A percentile compares a stretch with the other conserved stretches of the same genome.
phyloP scores from a whole-genome alignment of 2,888 invertebrate genomes.

The Lathronympha strigana region DNA sequence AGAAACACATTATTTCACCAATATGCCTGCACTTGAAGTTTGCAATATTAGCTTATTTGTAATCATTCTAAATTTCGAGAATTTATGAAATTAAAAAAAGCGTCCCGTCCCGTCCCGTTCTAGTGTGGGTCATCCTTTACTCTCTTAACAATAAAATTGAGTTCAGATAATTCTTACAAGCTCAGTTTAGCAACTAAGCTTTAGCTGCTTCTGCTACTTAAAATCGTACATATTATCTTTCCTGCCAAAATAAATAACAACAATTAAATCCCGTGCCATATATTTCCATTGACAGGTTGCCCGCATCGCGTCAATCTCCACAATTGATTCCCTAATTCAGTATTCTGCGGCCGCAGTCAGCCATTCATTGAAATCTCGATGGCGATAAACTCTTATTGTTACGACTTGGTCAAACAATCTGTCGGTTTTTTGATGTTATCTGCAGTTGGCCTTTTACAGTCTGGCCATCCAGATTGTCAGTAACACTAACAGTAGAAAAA shows the following conservation, averaged over 20 bases:
- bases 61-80: too few relatives aligned
- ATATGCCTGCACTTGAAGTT: too few relatives aligned
- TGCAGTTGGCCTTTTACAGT: constrained; percentile 38
- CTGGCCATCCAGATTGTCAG: constrained; percentile 7
- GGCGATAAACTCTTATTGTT: constrained; percentile 53
- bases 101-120: too few relatives aligned
- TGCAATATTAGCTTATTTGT: too few relatives aligned
- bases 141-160: too few relatives aligned
- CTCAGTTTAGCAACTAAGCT: too few relatives aligned
- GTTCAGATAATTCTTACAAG: too few relatives aligned
- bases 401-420: constrained; percentile 29
- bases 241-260: constrained; percentile 12
- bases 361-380: constrained; percentile 46
- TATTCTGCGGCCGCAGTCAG: constrained; percentile 16
- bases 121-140: too few relatives aligned
- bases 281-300: constrained; percentile 37
- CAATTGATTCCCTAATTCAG: constrained; percentile 45
- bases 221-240: constrained; percentile 6
- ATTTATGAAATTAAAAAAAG: too few relatives aligned
- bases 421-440: constrained; percentile 45
- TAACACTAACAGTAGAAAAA: too few relatives aligned
- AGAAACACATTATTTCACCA: too few relatives aligned
- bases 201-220: too few relatives aligned
- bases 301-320: constrained; percentile 47
- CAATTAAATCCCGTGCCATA: constrained; percentile 24